Conservation (phyloP, 2,113 vertebrate genomes). For the Haliaeetus leucogaster region DNA sequence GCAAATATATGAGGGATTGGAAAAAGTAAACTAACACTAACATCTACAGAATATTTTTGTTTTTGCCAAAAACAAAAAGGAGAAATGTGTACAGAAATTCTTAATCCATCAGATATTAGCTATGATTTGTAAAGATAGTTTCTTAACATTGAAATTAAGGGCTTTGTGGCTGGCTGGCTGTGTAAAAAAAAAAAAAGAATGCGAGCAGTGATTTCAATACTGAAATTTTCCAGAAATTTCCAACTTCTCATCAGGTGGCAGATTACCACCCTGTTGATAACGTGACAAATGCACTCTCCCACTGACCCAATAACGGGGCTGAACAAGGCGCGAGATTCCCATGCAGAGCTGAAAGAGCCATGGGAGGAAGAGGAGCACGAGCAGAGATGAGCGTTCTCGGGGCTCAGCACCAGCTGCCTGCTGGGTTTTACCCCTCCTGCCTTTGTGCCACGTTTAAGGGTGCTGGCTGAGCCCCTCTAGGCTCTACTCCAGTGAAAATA, state of each 20-base stretch:
- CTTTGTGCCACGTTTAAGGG: background rate
- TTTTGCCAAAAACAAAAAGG: background rate
- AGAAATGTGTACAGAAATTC: background rate
- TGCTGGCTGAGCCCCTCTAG: background rate
- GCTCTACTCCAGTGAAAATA: background rate
- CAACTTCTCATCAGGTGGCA: background rate
- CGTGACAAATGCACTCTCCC: background rate
- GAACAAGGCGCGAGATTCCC: fast-evolving
- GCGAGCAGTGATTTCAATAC: background rate
- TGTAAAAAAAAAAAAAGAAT: background rate
- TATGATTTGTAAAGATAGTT: background rate
- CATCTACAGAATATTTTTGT: background rate
- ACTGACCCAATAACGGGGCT: fast-evolving
- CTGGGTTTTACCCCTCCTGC: background rate
- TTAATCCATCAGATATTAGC: background rate
- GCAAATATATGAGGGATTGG: background rate
- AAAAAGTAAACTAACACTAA: background rate
- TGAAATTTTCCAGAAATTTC: background rate
- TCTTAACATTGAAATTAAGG: background rate
- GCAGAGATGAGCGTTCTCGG: fast-evolving
- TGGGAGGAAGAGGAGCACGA: background rate
- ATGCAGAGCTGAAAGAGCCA: background rate
- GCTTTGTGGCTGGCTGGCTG: background rate
- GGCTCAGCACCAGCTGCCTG: background rate
- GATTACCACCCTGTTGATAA: background rate